phyloP scores from a whole-genome alignment of 35 echinoderm and acorn worm genomes.

The Ophioderma brevispina region DNA sequence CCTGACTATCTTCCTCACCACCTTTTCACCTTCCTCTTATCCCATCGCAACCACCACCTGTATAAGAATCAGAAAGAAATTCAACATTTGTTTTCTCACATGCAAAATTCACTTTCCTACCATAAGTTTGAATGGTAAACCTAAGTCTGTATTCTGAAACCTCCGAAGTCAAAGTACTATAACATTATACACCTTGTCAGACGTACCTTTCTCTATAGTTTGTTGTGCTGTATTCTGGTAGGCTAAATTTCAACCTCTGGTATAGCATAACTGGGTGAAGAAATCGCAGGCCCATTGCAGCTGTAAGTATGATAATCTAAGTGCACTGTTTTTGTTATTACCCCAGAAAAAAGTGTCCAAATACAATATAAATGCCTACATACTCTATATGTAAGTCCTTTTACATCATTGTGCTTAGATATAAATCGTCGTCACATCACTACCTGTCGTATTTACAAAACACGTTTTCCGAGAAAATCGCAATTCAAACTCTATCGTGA shows the following conservation, averaged over 20 bases:
- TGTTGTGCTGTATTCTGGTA: constrained; percentile 50
- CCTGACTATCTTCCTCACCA: no score
- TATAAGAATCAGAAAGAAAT: not conserved
- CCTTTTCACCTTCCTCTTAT: not conserved
- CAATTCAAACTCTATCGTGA: no score
- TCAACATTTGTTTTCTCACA: not conserved
- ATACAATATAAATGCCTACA: no score
- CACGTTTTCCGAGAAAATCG: no score
- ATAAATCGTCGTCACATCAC: no score
- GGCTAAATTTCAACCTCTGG: constrained; percentile 82
- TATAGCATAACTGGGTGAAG: constrained; percentile 81
- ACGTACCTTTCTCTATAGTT: constrained; percentile 71
- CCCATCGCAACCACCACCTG: not conserved
- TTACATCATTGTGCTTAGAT: no score
- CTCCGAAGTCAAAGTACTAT: no score
- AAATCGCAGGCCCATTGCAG: constrained; percentile 68
- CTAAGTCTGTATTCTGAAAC: not conserved
- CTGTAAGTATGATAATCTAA: no score
- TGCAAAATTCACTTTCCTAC: not conserved
- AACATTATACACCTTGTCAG: not conserved
- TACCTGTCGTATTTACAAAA: no score
- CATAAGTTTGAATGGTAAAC: not conserved
- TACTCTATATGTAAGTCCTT: no score
- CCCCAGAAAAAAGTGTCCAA: no score
- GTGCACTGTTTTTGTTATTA: no score